Base-by-base conservation (phyloP, 2,888 invertebrate genomes). In the Dilophus febrilis region DNA sequence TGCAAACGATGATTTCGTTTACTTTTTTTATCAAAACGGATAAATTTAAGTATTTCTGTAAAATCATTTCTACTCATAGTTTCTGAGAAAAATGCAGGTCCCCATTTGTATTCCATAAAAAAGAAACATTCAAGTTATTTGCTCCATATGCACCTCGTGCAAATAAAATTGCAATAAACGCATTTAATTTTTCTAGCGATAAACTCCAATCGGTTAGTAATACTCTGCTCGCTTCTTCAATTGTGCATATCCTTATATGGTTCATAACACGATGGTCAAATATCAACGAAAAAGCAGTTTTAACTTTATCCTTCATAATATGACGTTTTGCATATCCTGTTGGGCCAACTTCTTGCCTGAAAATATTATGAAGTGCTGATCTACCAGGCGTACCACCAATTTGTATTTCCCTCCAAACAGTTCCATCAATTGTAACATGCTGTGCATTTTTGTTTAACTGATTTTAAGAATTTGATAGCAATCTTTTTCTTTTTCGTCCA, bases 61-160 rank as follows among this genome's bases (percentile, higher is more conserved):
- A 50, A 53, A 26, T 41, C 38, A 41, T 47, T 38, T 35, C 50
- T 44, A 34, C 44, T 39, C 47, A 50, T 52, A 18, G 44, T 45
- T 28, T 45, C 41, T 35, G 45, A 41, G 38, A 48, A 48, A 47
- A 51, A 50, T 14, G 38, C 6, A n/a, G 48, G 45, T 4, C 50
- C 48, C 46, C 46, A 50, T 13, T 48, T 49, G 35, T 46, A 11
- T 44, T 44, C 49, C 49, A 51, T 35, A 50, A 35, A 42, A 33
- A 40, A 34, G 38, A 32, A 18, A 45, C 13, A 12, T 43, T 41
- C 40, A 50, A 39, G 40, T 43, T 48, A 27, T 43, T 48, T 32
- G 42, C 46, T 37, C 46, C 47, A 44, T 46, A 48, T 38, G 46
- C 49, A 29, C 49, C 51, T 32, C 48, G 49, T 26, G 43, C 48